phyloP scores from a whole-genome alignment of 2,888 invertebrate species.

The Lycaena phlaeas region DNA sequence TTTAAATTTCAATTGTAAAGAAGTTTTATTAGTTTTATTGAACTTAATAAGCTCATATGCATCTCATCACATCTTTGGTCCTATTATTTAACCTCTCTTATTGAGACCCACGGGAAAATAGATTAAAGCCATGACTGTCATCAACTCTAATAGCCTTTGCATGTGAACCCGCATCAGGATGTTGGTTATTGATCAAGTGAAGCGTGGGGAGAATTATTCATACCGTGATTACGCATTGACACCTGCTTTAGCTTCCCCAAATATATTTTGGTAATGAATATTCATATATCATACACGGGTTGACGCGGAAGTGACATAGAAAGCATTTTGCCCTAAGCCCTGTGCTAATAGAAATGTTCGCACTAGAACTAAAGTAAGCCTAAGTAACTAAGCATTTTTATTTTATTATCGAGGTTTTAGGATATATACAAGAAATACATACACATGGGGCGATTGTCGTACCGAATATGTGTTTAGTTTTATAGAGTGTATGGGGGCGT shows the following conservation, averaged over 20 bases:
- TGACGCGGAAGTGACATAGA: too few species aligned
- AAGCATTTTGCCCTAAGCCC: too few species aligned
- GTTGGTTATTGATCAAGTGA: slow-evolving; percentile 56
- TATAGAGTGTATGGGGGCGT: too few species aligned
- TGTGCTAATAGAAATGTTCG: too few species aligned
- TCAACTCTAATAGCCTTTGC: slow-evolving; percentile 53
- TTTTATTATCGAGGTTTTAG: too few species aligned
- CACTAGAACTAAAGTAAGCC: too few species aligned
- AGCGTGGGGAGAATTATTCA: slow-evolving; percentile 39
- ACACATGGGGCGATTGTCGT: too few species aligned
- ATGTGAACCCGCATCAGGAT: slow-evolving; percentile 65
- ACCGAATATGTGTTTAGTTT: too few species aligned
- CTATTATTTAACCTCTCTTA: slow-evolving; percentile 58
- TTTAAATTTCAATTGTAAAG: too few species aligned
- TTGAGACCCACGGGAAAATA: slow-evolving; percentile 58
- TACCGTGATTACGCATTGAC: slow-evolving; percentile 35
- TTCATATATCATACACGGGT: too few species aligned
- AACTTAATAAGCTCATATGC: slow-evolving; percentile 44
- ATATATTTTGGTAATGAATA: not conserved
- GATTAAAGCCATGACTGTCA: slow-evolving; percentile 55
- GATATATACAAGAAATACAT: too few species aligned
- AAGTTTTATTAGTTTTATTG: slow-evolving; percentile 52
- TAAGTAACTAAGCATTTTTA: too few species aligned
- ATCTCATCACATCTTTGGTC: slow-evolving; percentile 40
- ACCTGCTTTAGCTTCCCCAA: slow-evolving; percentile 18